phyloP scores from a whole-genome alignment of 2,113 vertebrate species.

The Addax nasomaculatus region DNA sequence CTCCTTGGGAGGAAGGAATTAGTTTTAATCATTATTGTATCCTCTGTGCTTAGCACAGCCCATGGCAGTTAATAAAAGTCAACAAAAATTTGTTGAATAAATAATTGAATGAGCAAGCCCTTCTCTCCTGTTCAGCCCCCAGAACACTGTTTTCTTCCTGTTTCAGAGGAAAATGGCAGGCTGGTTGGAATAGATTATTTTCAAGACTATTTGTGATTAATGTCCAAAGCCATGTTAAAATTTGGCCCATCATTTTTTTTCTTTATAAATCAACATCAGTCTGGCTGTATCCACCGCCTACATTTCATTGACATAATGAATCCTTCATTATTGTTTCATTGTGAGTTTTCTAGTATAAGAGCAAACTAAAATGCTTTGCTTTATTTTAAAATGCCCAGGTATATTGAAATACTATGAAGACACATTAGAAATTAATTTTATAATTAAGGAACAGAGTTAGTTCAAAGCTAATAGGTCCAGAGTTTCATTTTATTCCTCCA shows the following conservation, averaged over 20 bases:
- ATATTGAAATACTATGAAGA: not conserved
- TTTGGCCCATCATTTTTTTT: not conserved
- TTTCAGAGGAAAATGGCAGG: not conserved
- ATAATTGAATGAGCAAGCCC: not conserved
- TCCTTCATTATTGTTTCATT: not conserved
- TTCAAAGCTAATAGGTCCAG: not conserved
- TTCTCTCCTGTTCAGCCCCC: not conserved
- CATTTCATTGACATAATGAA: not conserved
- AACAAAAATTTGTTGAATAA: not conserved
- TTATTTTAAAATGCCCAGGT: slow-evolving; percentile 9
- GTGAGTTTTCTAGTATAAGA: not conserved
- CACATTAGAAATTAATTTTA: slow-evolving; percentile 45
- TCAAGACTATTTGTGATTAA: not conserved
- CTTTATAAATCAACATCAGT: not conserved
- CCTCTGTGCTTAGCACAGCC: not conserved
- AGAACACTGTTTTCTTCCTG: not conserved
- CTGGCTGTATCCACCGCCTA: not conserved
- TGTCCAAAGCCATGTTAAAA: not conserved
- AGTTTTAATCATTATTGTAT: not conserved
- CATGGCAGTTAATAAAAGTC: not conserved
- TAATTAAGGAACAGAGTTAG: slow-evolving; percentile 26
- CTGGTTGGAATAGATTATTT: not conserved
- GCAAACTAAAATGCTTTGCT: slow-evolving; percentile 3
- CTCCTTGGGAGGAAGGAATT: not conserved
- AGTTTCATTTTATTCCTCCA: not conserved